These are phyloP conservation scores for Petrocephalus sullivani DNA, from an alignment of 2,797 vertebrate genomes.

Conservation along the genomic window DNA sequence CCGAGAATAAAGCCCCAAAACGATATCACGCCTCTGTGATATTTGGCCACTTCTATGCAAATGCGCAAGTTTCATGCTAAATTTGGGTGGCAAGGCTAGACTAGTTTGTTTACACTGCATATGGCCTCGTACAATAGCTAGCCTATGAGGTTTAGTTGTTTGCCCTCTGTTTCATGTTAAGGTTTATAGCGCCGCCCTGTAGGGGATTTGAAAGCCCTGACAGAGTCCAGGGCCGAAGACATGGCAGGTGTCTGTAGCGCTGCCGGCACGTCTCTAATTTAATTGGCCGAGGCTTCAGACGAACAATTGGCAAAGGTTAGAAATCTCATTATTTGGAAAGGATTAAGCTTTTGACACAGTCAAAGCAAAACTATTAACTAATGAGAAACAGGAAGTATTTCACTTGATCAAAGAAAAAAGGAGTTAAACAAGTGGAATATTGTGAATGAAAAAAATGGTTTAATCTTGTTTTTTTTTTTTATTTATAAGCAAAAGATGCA, in stretches of 20 bases:
- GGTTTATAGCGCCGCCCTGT: constrained; percentile 19
- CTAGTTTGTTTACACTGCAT: not conserved
- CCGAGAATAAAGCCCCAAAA: not conserved
- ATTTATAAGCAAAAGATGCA: constrained; percentile 30
- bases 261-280: constrained; percentile 33
- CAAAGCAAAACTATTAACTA: constrained; percentile 39
- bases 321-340: constrained; percentile 39
- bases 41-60: not conserved
- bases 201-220: constrained; percentile 13
- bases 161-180: not conserved
- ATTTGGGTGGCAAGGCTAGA: not conserved
- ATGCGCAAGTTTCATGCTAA: not conserved
- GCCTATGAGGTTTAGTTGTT: constrained; percentile 6
- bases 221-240: not conserved
- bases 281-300: constrained; percentile 30
- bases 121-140: not conserved
- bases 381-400: constrained; percentile 40
- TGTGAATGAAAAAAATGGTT: constrained; percentile 29
- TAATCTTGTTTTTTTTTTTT: constrained; percentile 22
- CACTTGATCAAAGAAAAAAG: constrained; percentile 13
- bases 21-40: not conserved
- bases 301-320: constrained; percentile 38
- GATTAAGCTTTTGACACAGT: constrained; percentile 39
- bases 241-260: constrained; percentile 10
- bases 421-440: constrained; percentile 27